phyloP scores from a whole-genome alignment of 2,797 vertebrate species.

The Thunnus albacares region DNA sequence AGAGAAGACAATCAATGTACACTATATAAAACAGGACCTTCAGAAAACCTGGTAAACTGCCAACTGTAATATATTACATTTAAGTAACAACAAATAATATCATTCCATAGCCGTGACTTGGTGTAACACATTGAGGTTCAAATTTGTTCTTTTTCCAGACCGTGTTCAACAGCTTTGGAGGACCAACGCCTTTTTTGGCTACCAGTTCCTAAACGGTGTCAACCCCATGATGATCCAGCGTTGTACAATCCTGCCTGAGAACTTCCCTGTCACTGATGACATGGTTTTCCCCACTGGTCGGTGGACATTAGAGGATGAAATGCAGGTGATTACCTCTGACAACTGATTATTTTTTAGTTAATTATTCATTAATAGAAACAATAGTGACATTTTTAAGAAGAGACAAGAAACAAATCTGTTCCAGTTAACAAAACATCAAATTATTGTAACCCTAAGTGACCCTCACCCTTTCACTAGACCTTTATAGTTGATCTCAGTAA shows the following conservation, averaged over 20 bases:
- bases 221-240: slow-evolving; percentile 76
- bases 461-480: too few relatives aligned
- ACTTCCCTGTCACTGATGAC: slow-evolving; percentile 67
- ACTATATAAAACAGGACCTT: background rate
- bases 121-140: too few relatives aligned
- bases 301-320: slow-evolving; percentile 47
- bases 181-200: slow-evolving; percentile 74
- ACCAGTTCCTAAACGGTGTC: slow-evolving; percentile 76
- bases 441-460: too few relatives aligned
- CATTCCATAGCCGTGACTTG: background rate
- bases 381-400: too few relatives aligned
- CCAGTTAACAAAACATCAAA: too few relatives aligned
- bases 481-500: background rate
- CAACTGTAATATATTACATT: too few relatives aligned
- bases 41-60: background rate
- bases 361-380: too few relatives aligned
- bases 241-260: slow-evolving; percentile 57
- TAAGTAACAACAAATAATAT: background rate
- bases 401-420: too few relatives aligned
- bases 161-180: slow-evolving; percentile 71
- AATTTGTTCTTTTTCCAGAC: slow-evolving; percentile 35
- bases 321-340: slow-evolving; percentile 57
- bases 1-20: too few relatives aligned
- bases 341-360: too few relatives aligned
- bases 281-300: slow-evolving; percentile 43